These are phyloP conservation scores for Megalops cyprinoides DNA, from an alignment of 2,797 vertebrate species.

Conservation along the genomic window DNA sequence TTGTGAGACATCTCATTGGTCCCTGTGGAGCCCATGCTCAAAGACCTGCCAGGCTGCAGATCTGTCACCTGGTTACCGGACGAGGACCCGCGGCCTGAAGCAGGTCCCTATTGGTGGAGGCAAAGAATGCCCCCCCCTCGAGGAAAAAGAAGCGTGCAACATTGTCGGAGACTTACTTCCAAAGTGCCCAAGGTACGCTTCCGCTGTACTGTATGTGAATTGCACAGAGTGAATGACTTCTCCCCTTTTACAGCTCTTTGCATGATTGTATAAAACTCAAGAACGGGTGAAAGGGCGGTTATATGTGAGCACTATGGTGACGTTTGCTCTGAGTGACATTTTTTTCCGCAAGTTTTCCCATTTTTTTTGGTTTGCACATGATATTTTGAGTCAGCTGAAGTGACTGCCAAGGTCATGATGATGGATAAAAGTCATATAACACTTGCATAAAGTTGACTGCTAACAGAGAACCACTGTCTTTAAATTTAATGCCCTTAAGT, in stretches of 20 bases:
- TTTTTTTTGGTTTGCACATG: too few relatives aligned
- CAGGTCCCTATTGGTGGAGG: conserved; percentile 75
- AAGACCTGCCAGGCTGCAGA: conserved; percentile 81
- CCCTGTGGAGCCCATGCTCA: conserved; percentile 85
- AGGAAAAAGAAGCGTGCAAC: conserved; percentile 88
- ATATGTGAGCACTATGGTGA: too few relatives aligned
- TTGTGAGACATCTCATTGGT: conserved; percentile 86
- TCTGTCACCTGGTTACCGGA: conserved; percentile 81
- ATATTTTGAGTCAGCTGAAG: too few relatives aligned
- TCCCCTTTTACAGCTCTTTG: conserved; percentile 45
- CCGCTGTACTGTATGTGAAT: neutral
- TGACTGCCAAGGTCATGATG: too few relatives aligned
- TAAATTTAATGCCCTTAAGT: too few relatives aligned
- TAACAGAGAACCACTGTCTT: too few relatives aligned
- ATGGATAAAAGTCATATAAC: too few relatives aligned
- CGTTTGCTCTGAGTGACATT: too few relatives aligned
- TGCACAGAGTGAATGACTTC: neutral
- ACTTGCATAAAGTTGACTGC: too few relatives aligned
- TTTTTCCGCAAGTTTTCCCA: too few relatives aligned
- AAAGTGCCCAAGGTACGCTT: conserved; percentile 86
- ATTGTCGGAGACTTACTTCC: conserved; percentile 76
- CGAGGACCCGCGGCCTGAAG: conserved; percentile 76
- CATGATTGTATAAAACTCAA: conserved; percentile 71
- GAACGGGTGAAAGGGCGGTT: conserved; percentile 69
- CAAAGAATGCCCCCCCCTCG: conserved; percentile 77